A percentile compares a stretch with the other conserved stretches of the same genome.
Conservation (phyloP, 2,797 vertebrate species). For the Hapalemur alaotrensis region DNA sequence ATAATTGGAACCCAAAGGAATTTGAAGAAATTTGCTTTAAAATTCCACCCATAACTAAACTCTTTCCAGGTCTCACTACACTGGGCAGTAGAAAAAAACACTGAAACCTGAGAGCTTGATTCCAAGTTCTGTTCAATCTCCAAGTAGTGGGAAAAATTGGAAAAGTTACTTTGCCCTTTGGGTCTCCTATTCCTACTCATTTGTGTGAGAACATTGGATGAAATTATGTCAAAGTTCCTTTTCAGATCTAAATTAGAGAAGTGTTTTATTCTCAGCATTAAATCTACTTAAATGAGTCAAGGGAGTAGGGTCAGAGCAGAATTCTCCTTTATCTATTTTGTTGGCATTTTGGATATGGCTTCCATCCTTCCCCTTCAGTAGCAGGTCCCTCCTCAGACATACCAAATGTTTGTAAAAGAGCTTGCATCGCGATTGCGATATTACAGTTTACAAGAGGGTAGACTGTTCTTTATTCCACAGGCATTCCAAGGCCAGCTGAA, state of each 20-base stretch:
- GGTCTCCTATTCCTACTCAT: background rate
- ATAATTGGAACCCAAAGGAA: slow-evolving; percentile 17
- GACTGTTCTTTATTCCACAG: background rate
- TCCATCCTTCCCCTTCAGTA: background rate
- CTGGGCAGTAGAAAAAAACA: background rate
- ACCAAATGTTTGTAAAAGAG: background rate
- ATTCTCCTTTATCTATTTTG: background rate
- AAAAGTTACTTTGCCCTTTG: background rate
- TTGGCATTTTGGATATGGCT: background rate
- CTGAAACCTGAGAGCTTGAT: background rate
- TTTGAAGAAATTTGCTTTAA: slow-evolving; percentile 12
- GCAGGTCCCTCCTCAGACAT: background rate
- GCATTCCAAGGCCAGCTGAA: background rate
- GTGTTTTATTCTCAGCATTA: background rate
- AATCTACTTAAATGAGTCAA: background rate
- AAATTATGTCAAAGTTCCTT: background rate
- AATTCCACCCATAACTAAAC: slow-evolving; percentile 7
- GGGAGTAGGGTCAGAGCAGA: background rate
- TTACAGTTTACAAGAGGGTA: background rate
- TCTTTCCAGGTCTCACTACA: background rate
- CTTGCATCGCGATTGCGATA: background rate
- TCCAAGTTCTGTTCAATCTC: background rate
- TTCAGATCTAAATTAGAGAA: slow-evolving; percentile 28
- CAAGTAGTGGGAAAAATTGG: background rate
- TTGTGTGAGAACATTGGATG: background rate